Evolutionary conservation across 37 sponge, comb jelly and placozoan species (phyloP), one percentile per base, ranked within the genome.

Genomic region (Dysidea cf. avara): DNA sequence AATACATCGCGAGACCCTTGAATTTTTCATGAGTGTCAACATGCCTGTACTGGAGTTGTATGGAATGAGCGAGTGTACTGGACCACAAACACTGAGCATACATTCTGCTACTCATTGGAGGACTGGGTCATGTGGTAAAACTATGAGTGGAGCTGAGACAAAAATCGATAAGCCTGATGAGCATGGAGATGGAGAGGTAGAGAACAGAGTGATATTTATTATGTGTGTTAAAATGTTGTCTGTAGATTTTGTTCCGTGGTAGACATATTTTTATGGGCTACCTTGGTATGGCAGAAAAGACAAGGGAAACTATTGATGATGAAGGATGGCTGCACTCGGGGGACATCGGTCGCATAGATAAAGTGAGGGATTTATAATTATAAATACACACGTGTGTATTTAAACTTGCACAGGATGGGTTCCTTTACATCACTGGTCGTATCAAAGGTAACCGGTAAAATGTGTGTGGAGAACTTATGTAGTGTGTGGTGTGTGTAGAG

Each of bases 211-310:
- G 36, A 53, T 2, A 48, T 4, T 50, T 36, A 12, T 6, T 7
- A 25, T 22, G 1, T 18, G 6, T n/a, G 5, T 16, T 29, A 39
- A 39, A n/a, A 1, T 24, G 18, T 12, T 53, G 3, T 73, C 2
- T 59, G 17, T 32, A 95, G 96, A 61, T 95, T 0, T 75, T 85
- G 34, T 81, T 55, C 69, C 56, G 65, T 61, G 96, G 94, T 24
- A 83, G 96, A 13, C 75, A 96, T 69, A 80, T 96, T 55, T 92
- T 96, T 76, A 96, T 96, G 96, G 96, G 96, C 9, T 96, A 96
- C 51, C 79, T 87, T 32, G 80, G 80, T 26, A 78, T 87, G 48
- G 90, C 81, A 53, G 93, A 88, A 62, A 96, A 96, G 81, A 92
- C 96, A 1, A 64, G 49, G 31, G 86, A 88, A 32, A 61, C 94